Evolutionary conservation across 1,140 invertebrate genomes (phyloP), one percentile per base, ranked within the genome.

Genomic region (Pemphigus obesinymphae): DNA sequence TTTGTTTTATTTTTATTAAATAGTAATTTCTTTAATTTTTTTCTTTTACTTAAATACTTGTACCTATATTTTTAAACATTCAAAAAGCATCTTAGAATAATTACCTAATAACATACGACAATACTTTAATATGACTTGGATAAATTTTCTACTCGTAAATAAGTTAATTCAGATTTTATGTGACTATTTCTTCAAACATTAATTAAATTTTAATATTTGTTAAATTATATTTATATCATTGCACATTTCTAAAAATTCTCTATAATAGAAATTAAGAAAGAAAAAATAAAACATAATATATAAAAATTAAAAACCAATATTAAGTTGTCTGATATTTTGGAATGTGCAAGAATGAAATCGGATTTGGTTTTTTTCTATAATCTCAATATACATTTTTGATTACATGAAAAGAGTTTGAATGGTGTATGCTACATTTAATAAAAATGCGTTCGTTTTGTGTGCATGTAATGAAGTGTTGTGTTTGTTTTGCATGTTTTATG

Each of bases 401-500:
- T 13, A 11, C 20, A 50, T 31, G 15, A 50, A 73, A 8, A 31
- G 15, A 73, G 15, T 31, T 50, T 61, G 23, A 43, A 63, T 80
- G 76, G 37, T 80, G 26, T 80, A 61, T 43, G 76, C 55, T 80
- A 43, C 43, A 23, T 29, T 40, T 58, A 58, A 55, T 78, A 29
- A 43, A 63, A 40, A 63, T 63, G 31, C 26, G 31, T 80, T 45
- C 1, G 23, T 80, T 13, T 29, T 43, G 37, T 61, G 37, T 80
- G 76, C 76, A 80, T 61, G 76, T 63, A 43, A 61, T 63, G 11
- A 53, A 29, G 8, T 76, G 50, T 55, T 76, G 48, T 78, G 55
- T 80, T 63, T 80, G 53, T 80, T n/a, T 80, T 80, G 76, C 76
- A 80, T 80, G 76, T 45, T 80, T 40, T 80, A 17, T 78, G 37